Conservation (phyloP, 2,113 vertebrate genomes). For the Oncorhynchus mykiss region DNA sequence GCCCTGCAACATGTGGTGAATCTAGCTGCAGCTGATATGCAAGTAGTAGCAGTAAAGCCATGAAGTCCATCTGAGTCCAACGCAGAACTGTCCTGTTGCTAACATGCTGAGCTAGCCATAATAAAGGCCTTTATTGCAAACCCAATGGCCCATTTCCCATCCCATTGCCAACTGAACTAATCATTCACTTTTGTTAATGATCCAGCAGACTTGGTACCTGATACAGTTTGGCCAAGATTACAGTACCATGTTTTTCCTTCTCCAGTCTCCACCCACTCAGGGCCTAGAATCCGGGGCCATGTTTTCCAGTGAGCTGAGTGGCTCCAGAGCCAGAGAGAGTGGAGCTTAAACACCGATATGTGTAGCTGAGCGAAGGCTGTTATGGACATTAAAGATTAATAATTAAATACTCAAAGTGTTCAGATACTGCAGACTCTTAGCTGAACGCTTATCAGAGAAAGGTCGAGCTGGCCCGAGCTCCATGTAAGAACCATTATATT, state of each 20-base stretch:
- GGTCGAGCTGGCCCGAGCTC: neutral
- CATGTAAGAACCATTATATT: conserved; percentile 4
- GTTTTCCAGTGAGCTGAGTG: neutral
- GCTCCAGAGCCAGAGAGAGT: neutral
- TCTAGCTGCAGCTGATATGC: neutral
- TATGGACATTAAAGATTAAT: conserved; percentile 5
- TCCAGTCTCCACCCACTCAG: neutral
- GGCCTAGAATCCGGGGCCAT: neutral
- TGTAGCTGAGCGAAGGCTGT: neutral
- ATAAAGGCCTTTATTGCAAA: neutral
- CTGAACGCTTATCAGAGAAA: neutral
- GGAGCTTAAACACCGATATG: neutral
- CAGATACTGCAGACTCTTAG: neutral
- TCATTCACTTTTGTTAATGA: neutral
- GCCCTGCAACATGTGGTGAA: neutral
- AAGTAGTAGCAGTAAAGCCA: neutral
- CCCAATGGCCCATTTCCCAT: neutral
- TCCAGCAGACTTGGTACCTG: neutral
- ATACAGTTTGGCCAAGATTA: neutral
- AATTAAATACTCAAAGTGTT: neutral
- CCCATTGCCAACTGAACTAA: neutral
- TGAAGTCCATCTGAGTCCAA: no score
- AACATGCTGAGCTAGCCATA: neutral
- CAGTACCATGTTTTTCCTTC: neutral
- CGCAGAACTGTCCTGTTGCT: neutral